A percentile compares a stretch with the other conserved stretches of the same genome.
phyloP scores from a whole-genome alignment of 1,140 invertebrate genomes.

The Macrobrachium rosenbergii region DNA sequence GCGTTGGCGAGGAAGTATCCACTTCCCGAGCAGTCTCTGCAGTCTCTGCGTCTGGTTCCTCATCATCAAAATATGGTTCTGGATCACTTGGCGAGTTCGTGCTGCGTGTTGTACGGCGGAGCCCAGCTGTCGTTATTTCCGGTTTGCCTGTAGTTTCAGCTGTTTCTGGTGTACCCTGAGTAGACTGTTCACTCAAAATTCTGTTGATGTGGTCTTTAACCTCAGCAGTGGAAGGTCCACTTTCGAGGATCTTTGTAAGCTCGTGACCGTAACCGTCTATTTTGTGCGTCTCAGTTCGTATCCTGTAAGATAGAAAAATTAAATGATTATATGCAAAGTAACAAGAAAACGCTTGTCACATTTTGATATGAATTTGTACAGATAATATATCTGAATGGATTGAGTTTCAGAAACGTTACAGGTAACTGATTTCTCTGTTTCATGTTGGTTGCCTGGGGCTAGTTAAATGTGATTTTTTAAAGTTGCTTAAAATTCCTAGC shows the following conservation, averaged over 20 bases:
- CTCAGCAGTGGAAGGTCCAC: slow-evolving; percentile 44
- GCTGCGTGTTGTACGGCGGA: neutral
- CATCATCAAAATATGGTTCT: slow-evolving; percentile 40
- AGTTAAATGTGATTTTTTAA: no score
- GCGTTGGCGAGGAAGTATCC: neutral
- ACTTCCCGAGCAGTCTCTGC: neutral
- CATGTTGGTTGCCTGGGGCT: no score
- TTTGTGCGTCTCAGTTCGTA: slow-evolving; percentile 58
- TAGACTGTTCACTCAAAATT: slow-evolving; percentile 20
- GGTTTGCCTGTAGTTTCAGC: neutral
- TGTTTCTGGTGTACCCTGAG: neutral
- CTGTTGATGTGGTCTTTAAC: slow-evolving; percentile 36
- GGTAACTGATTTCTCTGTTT: no score
- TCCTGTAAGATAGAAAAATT: slow-evolving; percentile 28
- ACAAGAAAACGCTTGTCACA: neutral
- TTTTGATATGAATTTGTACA: neutral
- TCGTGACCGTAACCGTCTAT: slow-evolving; percentile 56
- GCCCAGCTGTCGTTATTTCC: neutral
- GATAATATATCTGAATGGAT: no score
- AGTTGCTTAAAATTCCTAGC: no score
- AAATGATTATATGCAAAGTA: neutral
- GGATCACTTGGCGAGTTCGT: neutral
- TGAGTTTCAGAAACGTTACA: no score
- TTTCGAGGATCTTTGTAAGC: slow-evolving; percentile 42
- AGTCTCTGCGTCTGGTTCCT: neutral